A percentile compares a stretch with the other conserved stretches of the same genome.
Evolutionary conservation across 2,888 invertebrate species (phyloP).

Genomic region (Pycnomerus fuliginosus): DNA sequence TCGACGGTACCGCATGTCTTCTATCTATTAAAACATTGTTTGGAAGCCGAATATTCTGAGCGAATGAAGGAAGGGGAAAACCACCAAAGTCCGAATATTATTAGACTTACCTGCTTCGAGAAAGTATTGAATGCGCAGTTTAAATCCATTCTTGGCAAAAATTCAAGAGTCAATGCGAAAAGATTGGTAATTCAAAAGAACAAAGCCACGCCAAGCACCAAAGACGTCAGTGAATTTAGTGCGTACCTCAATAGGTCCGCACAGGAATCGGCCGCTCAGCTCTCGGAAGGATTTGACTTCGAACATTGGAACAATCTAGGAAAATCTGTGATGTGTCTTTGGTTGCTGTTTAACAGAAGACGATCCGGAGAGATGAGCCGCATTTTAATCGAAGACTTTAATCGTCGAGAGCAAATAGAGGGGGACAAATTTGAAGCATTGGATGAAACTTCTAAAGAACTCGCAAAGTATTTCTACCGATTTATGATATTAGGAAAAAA

Average conservation of each 20-base stretch:
- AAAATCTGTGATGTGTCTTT: not conserved
- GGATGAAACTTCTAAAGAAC: not conserved
- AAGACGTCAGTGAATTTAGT: not conserved
- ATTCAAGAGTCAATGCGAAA: not conserved
- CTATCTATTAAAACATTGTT: too few relatives aligned
- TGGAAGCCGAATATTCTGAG: too few relatives aligned
- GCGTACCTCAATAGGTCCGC: not conserved
- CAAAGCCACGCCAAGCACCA: not conserved
- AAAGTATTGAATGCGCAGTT: too few relatives aligned
- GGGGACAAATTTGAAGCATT: not conserved
- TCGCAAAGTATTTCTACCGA: not conserved
- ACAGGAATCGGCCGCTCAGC: not conserved
- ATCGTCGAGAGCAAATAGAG: not conserved
- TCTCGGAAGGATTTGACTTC: not conserved
- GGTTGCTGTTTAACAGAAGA: not conserved
- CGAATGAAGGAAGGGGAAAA: too few relatives aligned
- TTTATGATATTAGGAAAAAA: slow-evolving; percentile 1
- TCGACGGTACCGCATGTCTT: too few relatives aligned
- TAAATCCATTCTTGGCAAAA: not conserved
- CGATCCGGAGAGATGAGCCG: slow-evolving; percentile 1
- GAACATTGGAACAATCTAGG: not conserved
- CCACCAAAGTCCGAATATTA: too few relatives aligned
- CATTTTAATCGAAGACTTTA: not conserved
- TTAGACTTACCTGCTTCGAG: too few relatives aligned
- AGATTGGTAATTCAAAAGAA: not conserved